Evolutionary conservation across 2,888 invertebrate genomes (phyloP), one percentile per base, ranked within the genome.

Genomic region (Erebia epiphron): DNA sequence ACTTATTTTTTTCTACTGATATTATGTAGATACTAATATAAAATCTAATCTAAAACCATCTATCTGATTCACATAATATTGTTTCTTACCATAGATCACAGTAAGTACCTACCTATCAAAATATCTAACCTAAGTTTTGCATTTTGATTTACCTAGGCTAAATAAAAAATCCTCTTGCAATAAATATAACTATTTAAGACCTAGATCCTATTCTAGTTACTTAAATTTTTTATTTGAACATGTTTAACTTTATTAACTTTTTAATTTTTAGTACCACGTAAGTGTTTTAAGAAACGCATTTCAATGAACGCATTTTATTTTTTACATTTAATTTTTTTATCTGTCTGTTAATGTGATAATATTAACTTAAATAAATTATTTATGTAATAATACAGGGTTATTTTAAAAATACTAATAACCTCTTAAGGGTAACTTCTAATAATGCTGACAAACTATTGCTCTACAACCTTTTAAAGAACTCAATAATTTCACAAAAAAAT

Each of bases 181-280:
- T 35, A 7, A 35, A 35, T 35, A 35, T 7, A 35, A 35, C 35
- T 35, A 35, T 5, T 5, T 7, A 2, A 21, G 1, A 35, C 35
- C 35, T 35, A 35, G 35, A 35, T 35, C 35, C 35, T 35, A 35
- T 7, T 7, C 7, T 7, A 7, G 35, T 35, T 35, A 7, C 35
- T 35, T 35, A 35, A 35, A 35, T 43, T 43, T 43, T 2, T 11
- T 43, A 9, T 43, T 43, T 43, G 43, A 35, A 43, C 43, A 43
- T 11, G 43, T 43, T 9, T 11, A 43, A 43, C 43, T 43, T 43
- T 50, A 50, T 2, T 5, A 50, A 50, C n/a, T n/a, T 16, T n/a
- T 50, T n/a, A n/a, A 14, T n/a, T 50, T 50, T 50, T 50, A 50
- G 50, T 50, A n/a, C n/a, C 50, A 50, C 50, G 50, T 50, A 50